phyloP scores from a whole-genome alignment of 2,888 invertebrate genomes.

The Idaea aversata region DNA sequence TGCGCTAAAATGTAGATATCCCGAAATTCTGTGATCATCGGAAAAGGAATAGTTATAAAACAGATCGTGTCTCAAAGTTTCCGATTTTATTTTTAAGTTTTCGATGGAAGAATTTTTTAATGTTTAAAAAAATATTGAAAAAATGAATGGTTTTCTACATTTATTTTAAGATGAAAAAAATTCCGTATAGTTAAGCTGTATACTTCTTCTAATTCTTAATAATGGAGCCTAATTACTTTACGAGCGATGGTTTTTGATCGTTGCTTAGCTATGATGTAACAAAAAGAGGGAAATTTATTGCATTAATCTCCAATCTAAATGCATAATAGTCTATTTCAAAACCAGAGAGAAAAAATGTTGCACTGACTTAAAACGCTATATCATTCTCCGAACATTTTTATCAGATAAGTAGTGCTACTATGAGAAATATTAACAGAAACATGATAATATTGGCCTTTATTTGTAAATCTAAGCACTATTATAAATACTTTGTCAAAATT shows the following conservation, averaged over 20 bases:
- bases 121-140: constrained; percentile 49
- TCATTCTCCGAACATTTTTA: too few relatives aligned
- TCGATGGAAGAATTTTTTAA: constrained; percentile 67
- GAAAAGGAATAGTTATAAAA: constrained; percentile 66
- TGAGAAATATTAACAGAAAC: too few relatives aligned
- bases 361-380: too few relatives aligned
- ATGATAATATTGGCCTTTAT: too few relatives aligned
- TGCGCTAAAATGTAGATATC: constrained; percentile 45
- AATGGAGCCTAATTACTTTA: constrained; percentile 66
- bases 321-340: background rate
- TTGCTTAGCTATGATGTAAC: constrained; percentile 27
- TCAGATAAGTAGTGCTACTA: too few relatives aligned
- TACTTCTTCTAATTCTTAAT: constrained; percentile 67
- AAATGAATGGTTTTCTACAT: constrained; percentile 67
- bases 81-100: constrained; percentile 73
- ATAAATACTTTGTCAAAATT: too few relatives aligned
- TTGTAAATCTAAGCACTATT: too few relatives aligned
- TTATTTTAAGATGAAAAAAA: constrained; percentile 66
- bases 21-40: constrained; percentile 73
- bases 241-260: constrained; percentile 35
- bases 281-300: constrained; percentile 19
- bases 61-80: constrained; percentile 67
- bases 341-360: background rate
- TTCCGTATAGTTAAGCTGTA: constrained; percentile 74
- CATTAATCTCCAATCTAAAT: background rate